phyloP scores from a whole-genome alignment of 2,888 invertebrate genomes.

The Odontothrips loti region DNA sequence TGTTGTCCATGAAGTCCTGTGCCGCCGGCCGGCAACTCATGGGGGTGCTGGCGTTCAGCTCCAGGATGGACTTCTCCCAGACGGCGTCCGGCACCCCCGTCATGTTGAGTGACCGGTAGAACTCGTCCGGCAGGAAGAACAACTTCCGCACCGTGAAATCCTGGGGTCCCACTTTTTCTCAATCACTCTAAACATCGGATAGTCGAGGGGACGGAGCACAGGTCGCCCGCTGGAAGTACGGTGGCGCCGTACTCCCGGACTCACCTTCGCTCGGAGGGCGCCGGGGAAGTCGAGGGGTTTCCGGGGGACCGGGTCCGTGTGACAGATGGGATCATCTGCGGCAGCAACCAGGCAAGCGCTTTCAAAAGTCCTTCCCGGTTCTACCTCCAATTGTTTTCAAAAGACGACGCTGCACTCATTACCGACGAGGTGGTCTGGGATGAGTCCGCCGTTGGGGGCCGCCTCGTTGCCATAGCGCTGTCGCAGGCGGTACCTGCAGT shows the following conservation, averaged over 20 bases:
- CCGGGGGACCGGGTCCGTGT: neutral
- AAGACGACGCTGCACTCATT: too few relatives aligned
- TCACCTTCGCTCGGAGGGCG: neutral
- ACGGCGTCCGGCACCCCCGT: conserved; percentile 13
- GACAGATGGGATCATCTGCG: neutral
- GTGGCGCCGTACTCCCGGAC: neutral
- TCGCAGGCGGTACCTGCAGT: neutral
- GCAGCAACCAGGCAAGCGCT: neutral
- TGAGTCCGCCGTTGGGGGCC: conserved; percentile 11
- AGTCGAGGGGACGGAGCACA: neutral
- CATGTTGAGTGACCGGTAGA: conserved; percentile 21
- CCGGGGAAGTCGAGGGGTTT: conserved; percentile 9
- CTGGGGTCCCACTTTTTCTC: neutral
- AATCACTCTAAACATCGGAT: too few relatives aligned
- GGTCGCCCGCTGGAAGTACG: neutral
- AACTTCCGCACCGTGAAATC: neutral
- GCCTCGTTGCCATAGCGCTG: neutral
- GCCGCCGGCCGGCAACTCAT: neutral
- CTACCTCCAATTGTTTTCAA: too few relatives aligned
- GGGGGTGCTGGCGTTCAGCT: neutral
- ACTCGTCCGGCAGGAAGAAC: conserved; percentile 5
- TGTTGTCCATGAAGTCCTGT: conserved; percentile 16
- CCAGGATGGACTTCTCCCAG: conserved; percentile 16
- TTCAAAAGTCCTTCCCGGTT: too few relatives aligned
- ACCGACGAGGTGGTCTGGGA: conserved; percentile 16